Evolutionary conservation across 2,888 invertebrate species (phyloP).

Genomic region (Thecophora atra): DNA sequence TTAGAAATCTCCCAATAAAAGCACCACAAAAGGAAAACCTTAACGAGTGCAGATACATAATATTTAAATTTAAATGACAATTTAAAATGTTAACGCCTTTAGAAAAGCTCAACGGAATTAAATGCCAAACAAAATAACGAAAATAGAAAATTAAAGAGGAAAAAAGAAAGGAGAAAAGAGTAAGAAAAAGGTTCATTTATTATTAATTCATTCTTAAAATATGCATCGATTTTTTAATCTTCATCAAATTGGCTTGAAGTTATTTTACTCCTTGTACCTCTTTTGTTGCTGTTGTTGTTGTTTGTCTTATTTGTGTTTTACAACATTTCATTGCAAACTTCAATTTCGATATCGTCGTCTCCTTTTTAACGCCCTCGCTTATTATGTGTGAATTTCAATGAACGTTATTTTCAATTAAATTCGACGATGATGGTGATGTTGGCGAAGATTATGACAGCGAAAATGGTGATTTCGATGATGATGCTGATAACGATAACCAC

Average conservation of each 20-base stretch:
- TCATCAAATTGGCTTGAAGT: not conserved
- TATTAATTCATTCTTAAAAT: slow-evolving; percentile 29
- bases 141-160: no score
- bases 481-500: not conserved
- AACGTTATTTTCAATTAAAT: slow-evolving; percentile 42
- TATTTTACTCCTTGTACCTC: not conserved
- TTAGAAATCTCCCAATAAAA: no score
- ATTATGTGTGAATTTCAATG: slow-evolving; percentile 64
- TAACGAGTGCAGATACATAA: no score
- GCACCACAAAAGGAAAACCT: no score
- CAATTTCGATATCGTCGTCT: slow-evolving; percentile 30
- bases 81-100: slow-evolving; percentile 12
- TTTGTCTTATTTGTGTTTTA: slow-evolving; percentile 3
- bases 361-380: slow-evolving; percentile 41
- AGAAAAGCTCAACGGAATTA: not conserved
- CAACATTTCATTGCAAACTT: slow-evolving; percentile 1
- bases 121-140: no score
- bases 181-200: not conserved
- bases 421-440: slow-evolving; percentile 30
- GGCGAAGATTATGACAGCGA: not conserved
- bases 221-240: slow-evolving; percentile 9
- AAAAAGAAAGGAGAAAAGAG: no score
- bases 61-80: not conserved
- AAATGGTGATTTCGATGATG: not conserved
- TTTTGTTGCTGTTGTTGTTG: not conserved